Percentiles rank a stretch among this genome's conserved stretches.
Evolutionary conservation across 2,113 vertebrate genomes (phyloP).

Genomic region (Holacanthus passer): DNA sequence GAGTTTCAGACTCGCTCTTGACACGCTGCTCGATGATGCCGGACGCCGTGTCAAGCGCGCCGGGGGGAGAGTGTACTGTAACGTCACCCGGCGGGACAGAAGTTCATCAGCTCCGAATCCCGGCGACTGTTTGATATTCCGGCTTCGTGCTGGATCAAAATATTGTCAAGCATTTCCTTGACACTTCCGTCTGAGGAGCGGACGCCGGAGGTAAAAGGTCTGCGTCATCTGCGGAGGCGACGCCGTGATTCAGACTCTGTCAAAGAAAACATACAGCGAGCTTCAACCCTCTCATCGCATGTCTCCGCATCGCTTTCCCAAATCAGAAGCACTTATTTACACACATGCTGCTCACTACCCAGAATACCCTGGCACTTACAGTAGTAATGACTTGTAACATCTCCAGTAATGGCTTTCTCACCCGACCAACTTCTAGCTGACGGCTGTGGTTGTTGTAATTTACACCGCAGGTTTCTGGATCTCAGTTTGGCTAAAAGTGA

Average conservation of each 20-base stretch:
- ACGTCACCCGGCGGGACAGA: neutral
- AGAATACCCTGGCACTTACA: constrained; percentile 56
- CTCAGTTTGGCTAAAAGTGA: constrained; percentile 60
- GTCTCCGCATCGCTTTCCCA: constrained; percentile 11
- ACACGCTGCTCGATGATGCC: neutral
- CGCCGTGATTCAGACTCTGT: constrained; percentile 22
- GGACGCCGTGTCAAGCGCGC: neutral
- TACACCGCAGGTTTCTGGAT: constrained; percentile 70
- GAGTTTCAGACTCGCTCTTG: neutral
- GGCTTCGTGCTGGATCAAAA: neutral
- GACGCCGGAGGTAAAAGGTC: constrained; percentile 4
- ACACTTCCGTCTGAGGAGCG: neutral
- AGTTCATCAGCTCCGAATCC: neutral
- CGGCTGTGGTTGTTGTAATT: constrained; percentile 72
- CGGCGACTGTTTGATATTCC: constrained; percentile 1
- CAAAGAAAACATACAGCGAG: neutral
- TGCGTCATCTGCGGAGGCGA: neutral
- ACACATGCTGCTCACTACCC: constrained; percentile 58
- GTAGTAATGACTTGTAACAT: constrained; percentile 67
- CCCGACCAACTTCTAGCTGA: constrained; percentile 58
- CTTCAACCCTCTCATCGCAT: constrained; percentile 1
- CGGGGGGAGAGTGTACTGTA: neutral
- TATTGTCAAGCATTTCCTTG: constrained; percentile 9
- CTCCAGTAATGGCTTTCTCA: constrained; percentile 63
- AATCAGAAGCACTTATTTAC: constrained; percentile 41